phyloP scores from a whole-genome alignment of 2,888 invertebrate genomes.

The Crossocerus cetratus region DNA sequence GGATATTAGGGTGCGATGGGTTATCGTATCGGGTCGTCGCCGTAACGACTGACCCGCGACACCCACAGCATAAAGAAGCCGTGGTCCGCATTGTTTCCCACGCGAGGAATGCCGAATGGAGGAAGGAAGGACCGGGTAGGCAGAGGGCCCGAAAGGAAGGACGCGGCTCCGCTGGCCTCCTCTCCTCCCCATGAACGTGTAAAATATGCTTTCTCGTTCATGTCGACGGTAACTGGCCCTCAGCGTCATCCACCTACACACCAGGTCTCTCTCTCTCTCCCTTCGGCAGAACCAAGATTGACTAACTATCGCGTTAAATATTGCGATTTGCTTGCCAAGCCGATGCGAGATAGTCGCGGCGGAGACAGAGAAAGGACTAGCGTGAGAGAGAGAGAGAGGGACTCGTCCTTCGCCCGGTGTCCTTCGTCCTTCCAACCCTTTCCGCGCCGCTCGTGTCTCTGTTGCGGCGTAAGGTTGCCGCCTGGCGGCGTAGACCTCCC shows the following conservation, averaged over 20 bases:
- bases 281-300: constrained; percentile 36
- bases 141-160: constrained; percentile 29
- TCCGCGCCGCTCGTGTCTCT: background rate
- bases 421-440: constrained; percentile 1
- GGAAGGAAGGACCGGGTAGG: constrained; percentile 25
- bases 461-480: no score
- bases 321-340: constrained; percentile 68
- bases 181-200: constrained; percentile 5
- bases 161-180: constrained; percentile 20
- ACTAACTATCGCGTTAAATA: constrained; percentile 66
- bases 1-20: background rate
- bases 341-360: constrained; percentile 65
- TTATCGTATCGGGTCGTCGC: constrained; percentile 45
- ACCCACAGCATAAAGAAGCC: constrained; percentile 71
- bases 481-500: background rate
- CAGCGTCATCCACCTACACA: constrained; percentile 59
- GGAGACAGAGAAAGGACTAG: constrained; percentile 29
- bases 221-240: constrained; percentile 47
- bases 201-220: constrained; percentile 50
- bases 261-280: constrained; percentile 3
- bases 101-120: constrained; percentile 69
- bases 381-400: background rate
- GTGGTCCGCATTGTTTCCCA: constrained; percentile 74
- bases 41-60: constrained; percentile 66
- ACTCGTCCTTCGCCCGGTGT: constrained; percentile 22